Percentiles rank a stretch among this genome's conserved stretches.
Evolutionary conservation across 2,888 invertebrate genomes (phyloP).

Genomic region (Corythucha ciliata): DNA sequence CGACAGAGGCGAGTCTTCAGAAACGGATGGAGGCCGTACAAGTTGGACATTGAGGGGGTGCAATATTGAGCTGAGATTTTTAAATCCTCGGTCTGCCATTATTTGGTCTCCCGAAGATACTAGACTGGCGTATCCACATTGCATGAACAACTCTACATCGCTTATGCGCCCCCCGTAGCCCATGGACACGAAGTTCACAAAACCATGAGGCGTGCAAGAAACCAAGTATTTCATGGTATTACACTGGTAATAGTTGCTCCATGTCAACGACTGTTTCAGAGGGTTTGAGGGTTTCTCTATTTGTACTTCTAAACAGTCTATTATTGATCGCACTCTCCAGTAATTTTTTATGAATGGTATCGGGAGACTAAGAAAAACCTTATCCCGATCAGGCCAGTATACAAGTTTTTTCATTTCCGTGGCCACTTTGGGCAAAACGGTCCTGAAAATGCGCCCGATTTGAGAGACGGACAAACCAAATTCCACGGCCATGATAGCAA

Average conservation of each 20-base stretch:
- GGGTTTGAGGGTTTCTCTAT: conserved; percentile 36
- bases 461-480: conserved; percentile 11
- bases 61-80: neutral
- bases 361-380: conserved; percentile 15
- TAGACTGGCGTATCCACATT: neutral
- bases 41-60: neutral
- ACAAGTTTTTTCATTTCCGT: neutral
- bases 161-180: neutral
- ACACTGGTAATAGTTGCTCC: neutral
- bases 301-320: conserved; percentile 37
- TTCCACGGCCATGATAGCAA: conserved; percentile 7
- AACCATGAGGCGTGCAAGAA: too few relatives aligned
- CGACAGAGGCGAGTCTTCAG: neutral
- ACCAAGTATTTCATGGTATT: too few relatives aligned
- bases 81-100: neutral
- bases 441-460: neutral
- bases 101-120: neutral
- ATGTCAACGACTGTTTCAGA: conserved; percentile 30
- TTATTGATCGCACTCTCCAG: conserved; percentile 31
- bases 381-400: conserved; percentile 1
- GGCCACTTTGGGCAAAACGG: neutral
- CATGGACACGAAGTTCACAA: neutral
- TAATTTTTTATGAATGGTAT: conserved; percentile 20
- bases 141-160: neutral
- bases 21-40: neutral